Base-by-base conservation (phyloP, 2,888 invertebrate genomes). In the Erebia palarica region DNA sequence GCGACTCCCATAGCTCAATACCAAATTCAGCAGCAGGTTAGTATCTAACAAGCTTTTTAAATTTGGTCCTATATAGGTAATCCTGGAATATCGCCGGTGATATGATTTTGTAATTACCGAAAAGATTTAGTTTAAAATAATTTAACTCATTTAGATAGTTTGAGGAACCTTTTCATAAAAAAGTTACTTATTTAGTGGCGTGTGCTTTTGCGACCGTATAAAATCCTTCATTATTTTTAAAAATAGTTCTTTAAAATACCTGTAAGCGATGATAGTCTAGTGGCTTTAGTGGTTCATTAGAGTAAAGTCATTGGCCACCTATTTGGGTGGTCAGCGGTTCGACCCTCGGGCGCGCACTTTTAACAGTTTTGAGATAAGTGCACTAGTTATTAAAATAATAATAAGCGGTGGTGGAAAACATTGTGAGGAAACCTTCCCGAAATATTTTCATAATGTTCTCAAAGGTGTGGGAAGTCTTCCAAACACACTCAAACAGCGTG, bases 21-120 rank as follows among this genome's bases (percentile, higher is more conserved):
- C 77, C 90, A 88, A 78, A 84, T 84, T 69, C 90, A 91, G 70
- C 83, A 79, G 70, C 90, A 91, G 84, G 92, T 92, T 68, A 83
- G 88, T 86, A n/a, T n/a, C n/a, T n/a, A 74, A 75, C 74, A 55
- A 9, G 1, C 57, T n/a, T 60, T 58, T 55, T 49, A 49, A 51
- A 36, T 27, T n/a, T 8, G 10, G 42, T 47, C 57, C 36, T 36
- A 10, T 44, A 0, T 42, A 8, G 0, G n/a, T 9, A 36, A 8
- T 60, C 42, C 42, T 53, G 16, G 16, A 53, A 16, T 16, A 10
- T 53, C 16, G 16, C n/a, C 53, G 53, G 53, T 16, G 16, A 53
- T 53, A 16, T 53, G 53, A n/a, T 53, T 53, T 53, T n/a, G 53
- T 53, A 16, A 8, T 8, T 53, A 16, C 8, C 16, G 8, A 53